These are phyloP conservation scores for Cydia amplana DNA, from an alignment of 1,140 invertebrate genomes.

Conservation along the genomic window DNA sequence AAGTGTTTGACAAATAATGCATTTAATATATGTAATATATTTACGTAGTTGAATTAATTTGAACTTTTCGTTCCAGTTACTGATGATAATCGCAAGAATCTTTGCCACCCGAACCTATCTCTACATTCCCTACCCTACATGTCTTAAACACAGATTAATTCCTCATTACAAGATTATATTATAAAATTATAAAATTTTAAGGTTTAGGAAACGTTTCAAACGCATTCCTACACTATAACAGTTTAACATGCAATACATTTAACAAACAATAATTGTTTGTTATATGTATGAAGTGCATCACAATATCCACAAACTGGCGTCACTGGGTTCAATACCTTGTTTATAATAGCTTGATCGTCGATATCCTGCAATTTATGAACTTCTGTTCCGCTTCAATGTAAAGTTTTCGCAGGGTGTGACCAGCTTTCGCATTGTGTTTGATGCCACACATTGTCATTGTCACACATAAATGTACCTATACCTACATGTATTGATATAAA, in stretches of 20 bases:
- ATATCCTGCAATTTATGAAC: constrained; percentile 34
- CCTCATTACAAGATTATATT: too few relatives aligned
- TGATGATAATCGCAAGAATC: too few relatives aligned
- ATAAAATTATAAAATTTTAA: too few relatives aligned
- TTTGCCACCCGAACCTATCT: too few relatives aligned
- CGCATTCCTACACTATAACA: background rate
- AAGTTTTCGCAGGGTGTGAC: background rate
- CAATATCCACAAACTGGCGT: background rate
- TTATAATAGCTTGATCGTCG: constrained; percentile 35
- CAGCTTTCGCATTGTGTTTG: background rate
- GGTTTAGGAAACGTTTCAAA: too few relatives aligned
- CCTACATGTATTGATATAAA: background rate
- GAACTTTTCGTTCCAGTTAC: too few relatives aligned
- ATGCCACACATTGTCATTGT: background rate
- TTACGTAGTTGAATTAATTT: too few relatives aligned
- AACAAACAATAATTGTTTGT: background rate
- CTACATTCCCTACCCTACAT: too few relatives aligned
- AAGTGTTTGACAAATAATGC: too few relatives aligned
- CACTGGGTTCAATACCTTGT: constrained; percentile 23
- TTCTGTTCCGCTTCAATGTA: background rate
- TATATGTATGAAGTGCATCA: background rate
- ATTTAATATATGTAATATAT: too few relatives aligned
- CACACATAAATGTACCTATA: background rate
- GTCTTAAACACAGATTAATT: too few relatives aligned
- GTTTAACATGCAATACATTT: too few relatives aligned